Conservation (phyloP, 2,113 vertebrate species). For the Clarias macrocephalus region DNA sequence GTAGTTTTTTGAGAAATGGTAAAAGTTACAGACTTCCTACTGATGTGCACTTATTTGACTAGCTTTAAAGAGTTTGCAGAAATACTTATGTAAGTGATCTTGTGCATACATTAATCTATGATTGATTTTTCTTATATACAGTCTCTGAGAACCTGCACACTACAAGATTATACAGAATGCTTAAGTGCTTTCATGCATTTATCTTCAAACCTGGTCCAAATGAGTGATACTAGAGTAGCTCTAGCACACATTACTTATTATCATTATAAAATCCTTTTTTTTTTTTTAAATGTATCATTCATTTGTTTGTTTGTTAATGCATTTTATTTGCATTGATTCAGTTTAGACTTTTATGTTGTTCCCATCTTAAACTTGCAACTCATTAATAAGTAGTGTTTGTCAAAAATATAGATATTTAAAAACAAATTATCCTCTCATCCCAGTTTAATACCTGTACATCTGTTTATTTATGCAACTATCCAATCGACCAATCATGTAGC, state of each 20-base stretch:
- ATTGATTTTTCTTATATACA: not conserved
- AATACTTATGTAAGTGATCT: not conserved
- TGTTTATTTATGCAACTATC: not conserved
- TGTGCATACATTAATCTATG: not conserved
- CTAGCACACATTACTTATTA: not conserved
- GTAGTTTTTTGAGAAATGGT: not conserved
- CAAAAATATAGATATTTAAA: not conserved
- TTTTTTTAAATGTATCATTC: no score
- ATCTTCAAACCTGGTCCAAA: not conserved
- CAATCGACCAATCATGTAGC: not conserved
- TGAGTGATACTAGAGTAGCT: not conserved
- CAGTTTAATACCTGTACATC: not conserved
- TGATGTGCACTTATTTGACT: not conserved
- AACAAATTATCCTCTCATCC: not conserved
- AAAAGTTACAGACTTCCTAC: not conserved
- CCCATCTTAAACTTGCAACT: not conserved
- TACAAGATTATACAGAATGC: not conserved
- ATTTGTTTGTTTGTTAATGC: not conserved
- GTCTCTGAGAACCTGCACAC: not conserved
- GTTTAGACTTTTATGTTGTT: not conserved
- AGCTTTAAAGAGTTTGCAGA: not conserved
- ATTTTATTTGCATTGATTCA: not conserved
- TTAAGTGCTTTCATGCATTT: not conserved
- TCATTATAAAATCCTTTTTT: not conserved
- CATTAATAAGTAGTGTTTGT: not conserved